Evolutionary conservation across 2,797 vertebrate genomes (phyloP), one percentile per base, ranked within the genome.

Genomic region (Sphenodon punctatus): DNA sequence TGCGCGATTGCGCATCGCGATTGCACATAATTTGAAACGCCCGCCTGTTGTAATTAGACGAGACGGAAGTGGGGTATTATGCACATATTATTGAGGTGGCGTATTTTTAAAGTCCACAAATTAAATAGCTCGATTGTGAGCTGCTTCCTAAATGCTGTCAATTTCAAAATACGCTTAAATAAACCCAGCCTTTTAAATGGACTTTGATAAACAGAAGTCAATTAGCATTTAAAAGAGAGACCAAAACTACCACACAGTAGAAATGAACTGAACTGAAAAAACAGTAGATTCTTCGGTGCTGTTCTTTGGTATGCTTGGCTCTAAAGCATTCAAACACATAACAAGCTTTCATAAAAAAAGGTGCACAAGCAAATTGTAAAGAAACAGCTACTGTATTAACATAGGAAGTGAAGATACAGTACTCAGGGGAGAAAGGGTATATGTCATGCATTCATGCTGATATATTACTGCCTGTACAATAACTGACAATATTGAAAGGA

Each of bases 371-470:
- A 9, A 27, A 55, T n/a, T 55, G 7, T 30, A 51, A 55, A 8
- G 16, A 6, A 32, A 19, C 51, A 17, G 51, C 30, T 19, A 55
- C 51, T 32, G 10, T 15, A 27, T 32, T 49, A 12, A 49, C 49
- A 30, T 59, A 38, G 6, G 42, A 64, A 64, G 41, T 4, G 41
- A 68, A 55, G 42, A 39, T 12, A 17, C 3, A 20, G 27, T 56
- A 58, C 2, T 56, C 5, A 55, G 8, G 2, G 36, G 5, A 49
- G 64, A 76, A 49, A 4, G 3, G 48, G 36, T 3, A 0, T 43
- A 32, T 27, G 16, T 39, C 22, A 8, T 16, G 8, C 10, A 61
- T 25, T n/a, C 0, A 1, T 16, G n/a, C 16, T 12, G 27, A 41
- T 66, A 56, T 22, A 27, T 51, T 11, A 12, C 4, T 66, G 9